Base-by-base conservation (phyloP, 1,140 invertebrate species). In the Chrysomallon squamiferum region DNA sequence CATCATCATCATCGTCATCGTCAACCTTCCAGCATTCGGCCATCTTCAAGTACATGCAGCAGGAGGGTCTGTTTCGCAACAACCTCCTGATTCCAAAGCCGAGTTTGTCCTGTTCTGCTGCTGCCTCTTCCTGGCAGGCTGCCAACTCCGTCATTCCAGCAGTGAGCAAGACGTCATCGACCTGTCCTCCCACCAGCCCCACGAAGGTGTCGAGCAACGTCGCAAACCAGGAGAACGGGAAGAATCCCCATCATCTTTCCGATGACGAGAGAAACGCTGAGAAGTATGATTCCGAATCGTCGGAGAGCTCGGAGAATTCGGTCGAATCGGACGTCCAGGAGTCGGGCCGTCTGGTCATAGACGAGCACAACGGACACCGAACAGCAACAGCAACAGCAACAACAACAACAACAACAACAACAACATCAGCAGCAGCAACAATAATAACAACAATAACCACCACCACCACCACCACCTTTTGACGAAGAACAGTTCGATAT, bases 11-110 rank as follows among this genome's bases (percentile, higher is more conserved):
- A 11, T 27, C 27, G 33, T 43, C 58, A 25, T 22, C 29, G 22
- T 41, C 54, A 29, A 54, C 54, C 59, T 68, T 83, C 30, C 74
- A 81, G 59, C 76, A 76, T 20, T 81, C 79, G 6, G 73, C 74
- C 29, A 77, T 83, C 54, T 83, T 74, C 73, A 83, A 81, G 65
- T 81, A 82, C 64, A 75, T 83, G 72, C 69, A 77, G 60, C 76
- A 78, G 52, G 73, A 79, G 57, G 76, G 77, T n/a, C 63, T 79
- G 35, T 73, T 81, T 41, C 64, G 54, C 25, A 69, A 47, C 59
- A 62, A 47, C 18, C 67, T 66, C 25, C 52, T 59, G 38, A 38
- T 59, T 11, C 58, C 58, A 6, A 56, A 43, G 38, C 9, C 22
- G 6, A 38, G 6, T 15, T 7, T 38, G 35, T 5, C 35, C 6